Percentiles rank a stretch among this genome's conserved stretches.
Conservation (phyloP, 2,797 vertebrate genomes). For the Vultur gryphus region DNA sequence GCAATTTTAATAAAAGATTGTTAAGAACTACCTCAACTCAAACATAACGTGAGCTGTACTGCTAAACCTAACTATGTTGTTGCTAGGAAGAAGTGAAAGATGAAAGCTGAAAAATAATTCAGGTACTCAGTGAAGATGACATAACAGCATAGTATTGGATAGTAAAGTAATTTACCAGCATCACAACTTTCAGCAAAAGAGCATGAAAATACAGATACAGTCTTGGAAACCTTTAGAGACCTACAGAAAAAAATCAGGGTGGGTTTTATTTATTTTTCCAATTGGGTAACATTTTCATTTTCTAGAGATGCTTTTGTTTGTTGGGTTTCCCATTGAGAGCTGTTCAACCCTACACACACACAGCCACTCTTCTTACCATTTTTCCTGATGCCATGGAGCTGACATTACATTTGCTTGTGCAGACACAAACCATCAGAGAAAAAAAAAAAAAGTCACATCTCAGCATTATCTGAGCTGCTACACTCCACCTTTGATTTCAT, state of each 20-base stretch:
- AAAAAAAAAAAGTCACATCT: not conserved
- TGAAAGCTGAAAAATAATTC: not conserved
- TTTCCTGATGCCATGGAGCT: not conserved
- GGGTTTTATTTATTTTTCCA: not conserved
- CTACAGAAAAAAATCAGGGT: not conserved
- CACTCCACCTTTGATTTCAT: not conserved
- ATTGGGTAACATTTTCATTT: not conserved
- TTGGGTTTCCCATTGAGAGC: not conserved
- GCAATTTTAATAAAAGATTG: not conserved
- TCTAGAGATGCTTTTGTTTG: not conserved
- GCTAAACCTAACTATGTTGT: not conserved
- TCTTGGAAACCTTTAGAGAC: not conserved
- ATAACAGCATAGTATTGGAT: not conserved
- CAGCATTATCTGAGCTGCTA: not conserved
- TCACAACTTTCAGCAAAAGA: not conserved
- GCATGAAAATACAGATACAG: not conserved
- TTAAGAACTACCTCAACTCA: not conserved
- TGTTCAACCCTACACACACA: not conserved
- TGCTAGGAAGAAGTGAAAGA: not conserved
- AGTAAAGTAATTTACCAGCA: not conserved
- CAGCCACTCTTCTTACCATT: not conserved
- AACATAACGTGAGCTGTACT: not conserved
- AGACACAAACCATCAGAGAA: not conserved
- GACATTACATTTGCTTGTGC: not conserved
- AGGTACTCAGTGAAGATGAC: not conserved